phyloP scores from a whole-genome alignment of 2,888 invertebrate genomes.

The Trissoscelio sp. region DNA sequence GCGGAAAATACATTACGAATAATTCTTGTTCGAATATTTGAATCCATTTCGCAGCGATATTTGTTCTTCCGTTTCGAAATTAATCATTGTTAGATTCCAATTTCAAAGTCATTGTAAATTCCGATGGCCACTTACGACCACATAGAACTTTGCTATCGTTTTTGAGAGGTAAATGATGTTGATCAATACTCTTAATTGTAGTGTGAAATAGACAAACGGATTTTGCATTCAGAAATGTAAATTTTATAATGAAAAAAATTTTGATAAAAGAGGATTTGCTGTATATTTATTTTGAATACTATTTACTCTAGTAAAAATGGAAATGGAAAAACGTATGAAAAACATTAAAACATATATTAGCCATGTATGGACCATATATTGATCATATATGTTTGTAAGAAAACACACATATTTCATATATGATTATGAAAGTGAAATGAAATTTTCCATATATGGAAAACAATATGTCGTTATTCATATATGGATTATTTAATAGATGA shows the following conservation, averaged over 20 bases:
- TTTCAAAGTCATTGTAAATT: slow-evolving; percentile 32
- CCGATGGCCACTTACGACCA: slow-evolving; percentile 12
- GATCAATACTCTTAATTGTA: slow-evolving; percentile 3
- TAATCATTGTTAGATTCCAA: slow-evolving; percentile 40
- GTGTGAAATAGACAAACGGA: neutral
- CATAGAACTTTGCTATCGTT: slow-evolving; percentile 2
- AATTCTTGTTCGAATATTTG: slow-evolving; percentile 61
- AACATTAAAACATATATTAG: too few relatives aligned
- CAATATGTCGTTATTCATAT: too few relatives aligned
- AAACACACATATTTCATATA: too few relatives aligned
- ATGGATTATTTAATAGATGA: too few relatives aligned
- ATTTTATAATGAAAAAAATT: neutral
- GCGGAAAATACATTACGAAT: slow-evolving; percentile 64
- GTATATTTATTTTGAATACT: neutral
- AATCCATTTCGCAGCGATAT: slow-evolving; percentile 30
- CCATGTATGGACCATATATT: too few relatives aligned
- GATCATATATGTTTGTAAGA: too few relatives aligned
- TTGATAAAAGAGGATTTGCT: neutral
- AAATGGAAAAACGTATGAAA: too few relatives aligned
- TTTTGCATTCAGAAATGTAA: neutral
- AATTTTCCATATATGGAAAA: too few relatives aligned
- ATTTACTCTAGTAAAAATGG: too few relatives aligned
- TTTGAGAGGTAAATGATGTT: too few relatives aligned
- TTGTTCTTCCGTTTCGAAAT: slow-evolving; percentile 38
- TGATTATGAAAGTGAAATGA: too few relatives aligned